Evolutionary conservation across 2,797 vertebrate genomes (phyloP).

Genomic region (Tragelaphus oryx): DNA sequence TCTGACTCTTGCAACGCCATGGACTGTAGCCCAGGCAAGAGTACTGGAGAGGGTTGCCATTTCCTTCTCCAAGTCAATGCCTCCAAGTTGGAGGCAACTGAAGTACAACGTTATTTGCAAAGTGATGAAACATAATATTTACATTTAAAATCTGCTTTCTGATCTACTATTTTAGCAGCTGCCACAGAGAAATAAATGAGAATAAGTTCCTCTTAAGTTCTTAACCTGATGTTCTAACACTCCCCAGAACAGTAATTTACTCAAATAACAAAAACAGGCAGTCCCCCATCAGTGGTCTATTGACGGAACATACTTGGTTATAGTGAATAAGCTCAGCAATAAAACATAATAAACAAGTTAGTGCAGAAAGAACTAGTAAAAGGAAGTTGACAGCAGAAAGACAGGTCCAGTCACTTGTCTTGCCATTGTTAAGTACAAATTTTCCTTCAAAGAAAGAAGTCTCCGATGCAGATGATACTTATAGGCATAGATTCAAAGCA

Average conservation of each 20-base stretch:
- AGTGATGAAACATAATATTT: background rate
- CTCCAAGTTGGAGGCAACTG: background rate
- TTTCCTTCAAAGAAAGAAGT: background rate
- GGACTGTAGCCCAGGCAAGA: background rate
- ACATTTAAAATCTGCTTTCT: slow-evolving; percentile 13
- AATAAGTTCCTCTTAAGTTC: background rate
- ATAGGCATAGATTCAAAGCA: background rate
- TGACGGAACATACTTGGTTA: background rate
- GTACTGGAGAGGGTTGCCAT: background rate
- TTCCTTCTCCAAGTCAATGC: background rate
- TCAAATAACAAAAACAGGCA: background rate
- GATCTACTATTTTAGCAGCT: background rate
- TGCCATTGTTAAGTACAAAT: background rate
- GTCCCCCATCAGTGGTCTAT: background rate
- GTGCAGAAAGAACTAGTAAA: background rate
- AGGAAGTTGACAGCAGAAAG: background rate
- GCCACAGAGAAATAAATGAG: background rate
- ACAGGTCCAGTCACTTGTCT: background rate
- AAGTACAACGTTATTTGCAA: background rate
- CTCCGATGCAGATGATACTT: background rate
- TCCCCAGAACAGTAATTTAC: background rate
- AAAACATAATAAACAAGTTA: background rate
- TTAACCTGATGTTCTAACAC: background rate
- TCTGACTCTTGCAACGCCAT: background rate
- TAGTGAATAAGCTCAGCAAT: background rate